Evolutionary conservation across 2,888 invertebrate genomes (phyloP).

Genomic region (Apamea monoglypha): DNA sequence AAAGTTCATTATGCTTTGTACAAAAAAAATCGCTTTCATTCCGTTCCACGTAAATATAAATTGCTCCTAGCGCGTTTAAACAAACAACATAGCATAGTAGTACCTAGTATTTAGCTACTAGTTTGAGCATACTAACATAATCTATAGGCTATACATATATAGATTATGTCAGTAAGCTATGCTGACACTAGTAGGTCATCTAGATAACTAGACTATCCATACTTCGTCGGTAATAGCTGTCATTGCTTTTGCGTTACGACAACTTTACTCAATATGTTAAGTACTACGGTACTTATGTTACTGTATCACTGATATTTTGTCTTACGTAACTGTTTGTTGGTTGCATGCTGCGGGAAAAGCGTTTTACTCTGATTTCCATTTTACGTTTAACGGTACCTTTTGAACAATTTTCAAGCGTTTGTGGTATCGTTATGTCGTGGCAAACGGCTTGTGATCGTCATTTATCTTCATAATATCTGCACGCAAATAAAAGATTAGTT

Average conservation of each 20-base stretch:
- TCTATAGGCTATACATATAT: too few species aligned
- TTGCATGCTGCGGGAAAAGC: conserved; percentile 19
- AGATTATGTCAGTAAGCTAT: too few species aligned
- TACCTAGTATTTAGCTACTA: too few species aligned
- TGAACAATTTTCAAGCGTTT: conserved; percentile 31
- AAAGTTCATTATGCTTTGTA: too few species aligned
- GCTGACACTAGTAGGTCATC: not conserved
- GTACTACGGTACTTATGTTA: conserved; percentile 3
- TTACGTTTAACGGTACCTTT: conserved; percentile 24
- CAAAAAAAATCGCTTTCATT: too few species aligned
- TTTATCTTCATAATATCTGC: conserved; percentile 17
- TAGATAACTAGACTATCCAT: not conserved
- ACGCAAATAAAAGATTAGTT: conserved; percentile 36
- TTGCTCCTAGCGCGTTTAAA: too few species aligned
- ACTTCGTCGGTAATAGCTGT: not conserved
- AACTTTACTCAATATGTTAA: conserved; percentile 17
- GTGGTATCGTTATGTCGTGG: conserved; percentile 19
- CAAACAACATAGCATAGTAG: too few species aligned
- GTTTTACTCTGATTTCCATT: conserved; percentile 32
- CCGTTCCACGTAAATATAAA: too few species aligned
- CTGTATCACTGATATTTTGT: conserved; percentile 22
- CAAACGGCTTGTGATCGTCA: conserved; percentile 5
- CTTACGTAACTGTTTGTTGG: conserved; percentile 24
- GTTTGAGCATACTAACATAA: too few species aligned
- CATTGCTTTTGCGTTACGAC: conserved; percentile 9